Base-by-base conservation (phyloP, 2,113 vertebrate species). In the Steatornis caripensis region DNA sequence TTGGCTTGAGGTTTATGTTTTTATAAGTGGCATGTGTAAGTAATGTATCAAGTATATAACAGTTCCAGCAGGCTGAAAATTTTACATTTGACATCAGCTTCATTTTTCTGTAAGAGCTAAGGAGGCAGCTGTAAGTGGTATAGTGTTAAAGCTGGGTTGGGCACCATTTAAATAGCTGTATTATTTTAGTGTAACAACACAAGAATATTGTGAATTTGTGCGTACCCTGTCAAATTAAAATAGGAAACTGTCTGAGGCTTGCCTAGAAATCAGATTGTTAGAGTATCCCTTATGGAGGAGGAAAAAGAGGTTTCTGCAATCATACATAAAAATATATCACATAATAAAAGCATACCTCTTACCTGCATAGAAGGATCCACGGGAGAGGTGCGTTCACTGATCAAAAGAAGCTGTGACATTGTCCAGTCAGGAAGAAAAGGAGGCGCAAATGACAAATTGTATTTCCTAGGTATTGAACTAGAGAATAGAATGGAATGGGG, bases 1-100 rank as follows among this genome's bases (percentile, higher is more conserved):
- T 93, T 97, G 96, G 87, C 94, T 91, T 87, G 66, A 82, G 57
- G 54, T 55, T 88, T 89, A 12, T 93, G 64, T 89, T 97, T 96
- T 95, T 77, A 2, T 66, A 74, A 95, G 81, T 94, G 93, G 39
- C 81, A 61, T 77, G 60, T 96, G 85, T 71, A 91, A 91, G 85
- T 84, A 85, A 75, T 84, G 70, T 77, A 87, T 82, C 45, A 64
- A 79, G 65, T 76, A 34, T 70, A 24, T 66, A 83, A 83, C 58
- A 74, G 68, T 46, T 96, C 89, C 89, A 96, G 62, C 14, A 77
- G 84, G 61, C 76, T 92, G 79, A 92, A 97, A 90, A 77, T 78
- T 77, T 88, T 92, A 71, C 9, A 19, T 91, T 90, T 95, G 81
- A 93, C 76, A 88, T 93, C 88, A 94, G 43, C 65, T 84, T 91